Base-by-base conservation (phyloP, 2,888 invertebrate genomes). In the Brassicogethes aeneus region DNA sequence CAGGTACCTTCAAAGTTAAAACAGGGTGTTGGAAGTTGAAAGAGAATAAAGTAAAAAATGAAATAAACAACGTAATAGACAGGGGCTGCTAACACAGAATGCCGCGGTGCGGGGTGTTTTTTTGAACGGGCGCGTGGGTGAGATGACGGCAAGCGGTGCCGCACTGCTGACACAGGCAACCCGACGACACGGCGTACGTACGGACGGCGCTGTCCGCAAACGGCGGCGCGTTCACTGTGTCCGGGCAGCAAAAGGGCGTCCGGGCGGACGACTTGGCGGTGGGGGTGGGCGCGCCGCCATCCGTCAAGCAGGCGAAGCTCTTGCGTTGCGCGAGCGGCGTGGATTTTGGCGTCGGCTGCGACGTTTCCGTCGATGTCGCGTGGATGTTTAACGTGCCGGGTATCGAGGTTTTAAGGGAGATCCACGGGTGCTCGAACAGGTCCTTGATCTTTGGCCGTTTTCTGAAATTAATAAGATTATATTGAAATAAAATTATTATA, bases 381-480 rank as follows among this genome's bases (percentile, higher is more conserved):
- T 54, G 56, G 40, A 53, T 46, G 35, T 53, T 40, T 39, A 56
- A 45, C 35, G 57, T 40, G 36, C 57, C 61, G 39, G 54, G 51
- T 15, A 64, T 55, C 43, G 59, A 61, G 37, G 57, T 50, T 50
- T 63, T 65, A 8, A 58, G 57, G 32, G 65, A 61, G 40, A 94
- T 78, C 94, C 93, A 94, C 60, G 85, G 79, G 73, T 94, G 93
- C 67, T 87, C 81, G 65, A 93, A 79, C 72, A 93, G 86, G 71
- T 90, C 85, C 61, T 81, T 78, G 62, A 90, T 89, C 65, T 85
- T 84, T 72, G 93, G 80, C 71, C 93, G 84, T 70, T 85, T 82
- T 70, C 93, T 93, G 73, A 8, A 76, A 75, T 39, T 46, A 52
- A 47, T 49, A 44, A 44, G 31, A 40, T 16, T 31, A 17, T 10